Evolutionary conservation across 1,140 invertebrate species (phyloP).

Genomic region (Gerris buenoi): DNA sequence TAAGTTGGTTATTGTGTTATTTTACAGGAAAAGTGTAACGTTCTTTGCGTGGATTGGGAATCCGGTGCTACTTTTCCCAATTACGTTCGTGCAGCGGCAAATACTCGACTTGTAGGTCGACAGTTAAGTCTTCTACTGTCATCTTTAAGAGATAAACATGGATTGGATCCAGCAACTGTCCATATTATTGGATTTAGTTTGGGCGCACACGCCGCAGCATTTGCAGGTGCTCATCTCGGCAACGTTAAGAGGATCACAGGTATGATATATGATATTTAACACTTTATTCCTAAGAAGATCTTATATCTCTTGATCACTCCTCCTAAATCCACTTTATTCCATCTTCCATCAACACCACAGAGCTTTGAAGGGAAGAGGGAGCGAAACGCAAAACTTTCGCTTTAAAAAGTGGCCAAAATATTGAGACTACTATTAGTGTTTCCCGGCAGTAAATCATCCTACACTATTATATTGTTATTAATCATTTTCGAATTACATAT

Average conservation of each 20-base stretch:
- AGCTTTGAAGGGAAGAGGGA: too few species aligned
- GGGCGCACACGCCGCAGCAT: conserved; percentile 85
- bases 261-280: too few species aligned
- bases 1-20: background rate
- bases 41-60: conserved; percentile 90
- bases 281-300: too few species aligned
- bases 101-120: conserved; percentile 79
- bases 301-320: too few species aligned
- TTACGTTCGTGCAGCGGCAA: conserved; percentile 83
- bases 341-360: too few species aligned
- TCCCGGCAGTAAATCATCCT: too few species aligned
- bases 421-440: too few species aligned
- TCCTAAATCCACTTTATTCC: too few species aligned
- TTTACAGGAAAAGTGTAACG: conserved; percentile 65
- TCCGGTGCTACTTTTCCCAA: conserved; percentile 79
- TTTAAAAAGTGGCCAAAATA: too few species aligned
- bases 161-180: conserved; percentile 42
- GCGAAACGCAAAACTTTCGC: too few species aligned
- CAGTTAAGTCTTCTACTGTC: conserved; percentile 63
- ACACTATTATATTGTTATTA: too few species aligned
- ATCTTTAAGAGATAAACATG: conserved; percentile 37
- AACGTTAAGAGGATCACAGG: conserved; percentile 76
- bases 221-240: conserved; percentile 69
- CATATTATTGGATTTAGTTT: conserved; percentile 84
- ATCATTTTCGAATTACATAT: too few species aligned